Evolutionary conservation across 2,113 vertebrate species (phyloP), one percentile per base, ranked within the genome.

Genomic region (Okapia johnstoni): DNA sequence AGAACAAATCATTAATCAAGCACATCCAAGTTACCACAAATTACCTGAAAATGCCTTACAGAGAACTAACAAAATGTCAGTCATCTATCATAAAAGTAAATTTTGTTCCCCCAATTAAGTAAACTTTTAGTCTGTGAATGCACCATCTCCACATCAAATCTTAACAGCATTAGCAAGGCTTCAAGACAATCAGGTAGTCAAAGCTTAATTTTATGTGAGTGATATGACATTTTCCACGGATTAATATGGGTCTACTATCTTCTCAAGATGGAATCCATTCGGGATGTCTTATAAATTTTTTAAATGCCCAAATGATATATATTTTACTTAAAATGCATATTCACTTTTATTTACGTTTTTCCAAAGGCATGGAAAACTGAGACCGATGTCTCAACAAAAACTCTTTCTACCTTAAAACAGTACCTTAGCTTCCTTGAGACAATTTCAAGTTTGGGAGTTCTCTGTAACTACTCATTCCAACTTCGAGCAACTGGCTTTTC

Each of bases 1-100:
- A 83, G n/a, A 95, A 84, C 19, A 81, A 85, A 96, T 96, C 58
- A 48, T 17, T 79, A 89, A 80, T 54, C 30, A 85, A 95, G 36
- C 28, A 97, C 80, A 88, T 61, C 60, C 52, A 84, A 87, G 28
- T 85, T 90, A 93, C 4, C 52, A 86, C 4, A 83, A 86, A 73
- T 84, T 54, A 79, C 48, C 48, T 60, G 5, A 90, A 85, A 85
- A 88, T 28, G 14, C 73, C 10, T 90, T 77, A 95, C 2, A 77
- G 76, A 36, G 54, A 94, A 90, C 94, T 77, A 57, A 57, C 50
- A 77, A 80, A 97, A 61, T 58, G 54, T 85, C 70, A 91, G 63
- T 40, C 17, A 89, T 14, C 9, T 58, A 11, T 84, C 43, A 60
- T 30, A 46, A 73, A 14, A 92, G 52, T 94, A 85, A 23, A 77